Percentiles rank a stretch among this genome's conserved stretches.
These are phyloP conservation scores for western clawed frog (Xenopus tropicalis) DNA, from an alignment of 2,113 vertebrate genomes.

Conservation along the genomic window UCB_Xtro_10.0 CM004446.2:60612001-60612500, in stretches of 20 bases:
- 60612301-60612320: neutral
- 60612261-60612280: neutral
- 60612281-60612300: neutral
- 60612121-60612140: no score
- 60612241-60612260: neutral
- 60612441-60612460: neutral
- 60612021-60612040: no score
- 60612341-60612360: slow-evolving; percentile 13
- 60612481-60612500: neutral
- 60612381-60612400: slow-evolving; percentile 1
- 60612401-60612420: neutral
- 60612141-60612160: no score
- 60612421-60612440: neutral
- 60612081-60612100: no score
- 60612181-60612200: no score
- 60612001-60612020: no score
- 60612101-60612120: no score
- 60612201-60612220: no score
- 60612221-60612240: neutral
- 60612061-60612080: no score
- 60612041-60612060: no score
- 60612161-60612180: no score
- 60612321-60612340: neutral
- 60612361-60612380: slow-evolving; percentile 1
- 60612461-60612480: neutral